Conservation (phyloP, 1,140 invertebrate genomes). For the Caenorhabditis briggsae region DNA sequence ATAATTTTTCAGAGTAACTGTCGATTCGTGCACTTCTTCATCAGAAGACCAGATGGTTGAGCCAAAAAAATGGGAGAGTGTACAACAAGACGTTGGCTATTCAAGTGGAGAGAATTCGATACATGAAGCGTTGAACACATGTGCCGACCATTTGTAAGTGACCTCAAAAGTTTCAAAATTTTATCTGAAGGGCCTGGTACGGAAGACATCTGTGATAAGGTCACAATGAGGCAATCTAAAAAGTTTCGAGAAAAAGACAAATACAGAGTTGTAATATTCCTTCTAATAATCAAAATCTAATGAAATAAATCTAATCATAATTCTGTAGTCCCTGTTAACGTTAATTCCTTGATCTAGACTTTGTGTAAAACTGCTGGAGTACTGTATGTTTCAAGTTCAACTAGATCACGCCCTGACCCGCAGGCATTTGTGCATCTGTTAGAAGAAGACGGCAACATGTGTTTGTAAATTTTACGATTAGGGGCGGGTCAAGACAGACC, state of each 20-base stretch:
- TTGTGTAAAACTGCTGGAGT: too few relatives aligned
- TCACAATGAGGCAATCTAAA: background rate
- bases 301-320: too few relatives aligned
- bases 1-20: constrained; percentile 32
- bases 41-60: constrained; percentile 44
- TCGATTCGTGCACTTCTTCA: constrained; percentile 44
- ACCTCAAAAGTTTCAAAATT: constrained; percentile 10
- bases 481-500: background rate
- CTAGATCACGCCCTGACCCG: too few relatives aligned
- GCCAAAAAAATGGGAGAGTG: constrained; percentile 60
- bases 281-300: too few relatives aligned
- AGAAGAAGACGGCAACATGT: constrained; percentile 29
- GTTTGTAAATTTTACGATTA: constrained; percentile 30
- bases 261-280: too few relatives aligned
- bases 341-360: too few relatives aligned
- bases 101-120: constrained; percentile 67
- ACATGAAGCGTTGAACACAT: constrained; percentile 66
- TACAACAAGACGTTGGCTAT: constrained; percentile 66
- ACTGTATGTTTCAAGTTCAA: too few relatives aligned
- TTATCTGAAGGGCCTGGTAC: constrained; percentile 3
- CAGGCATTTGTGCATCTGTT: background rate
- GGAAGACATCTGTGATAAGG: background rate
- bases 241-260: too few relatives aligned
- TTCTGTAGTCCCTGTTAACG: too few relatives aligned
- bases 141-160: constrained; percentile 61